Evolutionary conservation across 2,113 vertebrate genomes (phyloP).

Genomic region (Fukomys damarensis): DNA sequence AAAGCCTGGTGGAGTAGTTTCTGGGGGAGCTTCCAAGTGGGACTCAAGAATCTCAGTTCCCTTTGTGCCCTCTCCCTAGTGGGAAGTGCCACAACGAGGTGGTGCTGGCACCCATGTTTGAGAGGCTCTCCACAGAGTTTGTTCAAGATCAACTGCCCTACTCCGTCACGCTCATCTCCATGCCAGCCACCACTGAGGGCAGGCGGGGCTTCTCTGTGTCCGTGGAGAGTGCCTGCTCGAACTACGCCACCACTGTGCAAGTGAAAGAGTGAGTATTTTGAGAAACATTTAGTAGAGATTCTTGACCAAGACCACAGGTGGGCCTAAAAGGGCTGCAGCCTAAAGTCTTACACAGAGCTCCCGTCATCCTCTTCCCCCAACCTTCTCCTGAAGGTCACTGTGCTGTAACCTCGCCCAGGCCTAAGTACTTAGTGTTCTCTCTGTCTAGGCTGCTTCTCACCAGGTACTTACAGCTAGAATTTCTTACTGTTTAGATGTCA

Average conservation of each 20-base stretch:
- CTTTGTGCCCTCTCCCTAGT: conserved; percentile 82
- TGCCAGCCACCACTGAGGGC: conserved; percentile 94
- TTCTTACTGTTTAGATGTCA: background rate
- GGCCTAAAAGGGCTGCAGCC: background rate
- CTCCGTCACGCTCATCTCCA: conserved; percentile 94
- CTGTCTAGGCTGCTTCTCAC: background rate
- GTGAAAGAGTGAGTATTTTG: conserved; percentile 95
- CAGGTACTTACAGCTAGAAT: background rate
- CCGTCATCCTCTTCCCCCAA: background rate
- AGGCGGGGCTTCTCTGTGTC: conserved; percentile 94
- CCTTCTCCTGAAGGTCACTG: background rate
- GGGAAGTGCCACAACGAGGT: conserved; percentile 97
- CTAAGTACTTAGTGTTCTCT: background rate
- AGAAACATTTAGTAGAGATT: background rate
- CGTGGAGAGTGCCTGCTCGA: conserved; percentile 89
- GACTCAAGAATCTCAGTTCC: background rate
- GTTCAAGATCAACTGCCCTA: conserved; percentile 94
- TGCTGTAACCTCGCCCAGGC: background rate
- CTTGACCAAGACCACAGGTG: background rate
- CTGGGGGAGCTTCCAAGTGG: background rate
- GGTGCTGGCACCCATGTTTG: conserved; percentile 95
- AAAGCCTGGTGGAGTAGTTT: background rate
- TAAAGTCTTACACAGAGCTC: background rate
- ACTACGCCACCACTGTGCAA: conserved; percentile 91
- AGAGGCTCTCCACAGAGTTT: conserved; percentile 92